A percentile compares a stretch with the other conserved stretches of the same genome.
These are phyloP conservation scores for Cuculus canorus DNA, from an alignment of 2,797 vertebrate genomes.

Conservation along the genomic window DNA sequence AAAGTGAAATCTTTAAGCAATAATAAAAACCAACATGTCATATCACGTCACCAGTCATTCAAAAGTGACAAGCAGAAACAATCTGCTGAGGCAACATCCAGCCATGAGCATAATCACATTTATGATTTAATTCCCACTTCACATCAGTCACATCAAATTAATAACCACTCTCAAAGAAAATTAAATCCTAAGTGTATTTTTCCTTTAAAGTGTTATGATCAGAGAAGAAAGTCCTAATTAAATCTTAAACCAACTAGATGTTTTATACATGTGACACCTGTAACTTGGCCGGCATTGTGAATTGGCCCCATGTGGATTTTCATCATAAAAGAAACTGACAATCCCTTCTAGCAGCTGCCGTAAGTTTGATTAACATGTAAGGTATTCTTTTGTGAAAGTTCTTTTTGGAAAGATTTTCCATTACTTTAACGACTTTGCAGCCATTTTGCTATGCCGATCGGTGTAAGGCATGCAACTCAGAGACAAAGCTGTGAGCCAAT, in stretches of 20 bases:
- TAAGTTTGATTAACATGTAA: constrained; percentile 51
- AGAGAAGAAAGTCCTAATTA: constrained; percentile 70
- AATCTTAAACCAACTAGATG: constrained; percentile 65
- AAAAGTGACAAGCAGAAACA: constrained; percentile 75
- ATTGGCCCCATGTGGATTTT: constrained; percentile 39
- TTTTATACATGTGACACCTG: constrained; percentile 41
- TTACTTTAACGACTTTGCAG: constrained; percentile 24
- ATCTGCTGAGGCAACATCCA: constrained; percentile 65
- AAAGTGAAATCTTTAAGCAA: constrained; percentile 79
- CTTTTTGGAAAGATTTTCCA: constrained; percentile 29
- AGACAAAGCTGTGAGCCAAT: not conserved
- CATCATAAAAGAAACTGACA: constrained; percentile 44
- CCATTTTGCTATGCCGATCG: constrained; percentile 1
- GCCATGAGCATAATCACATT: constrained; percentile 56
- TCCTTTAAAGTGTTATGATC: constrained; percentile 57
- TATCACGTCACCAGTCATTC: constrained; percentile 70
- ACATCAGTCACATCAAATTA: constrained; percentile 78
- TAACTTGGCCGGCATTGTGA: constrained; percentile 53
- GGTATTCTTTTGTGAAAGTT: constrained; percentile 37
- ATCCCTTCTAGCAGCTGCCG: constrained; percentile 28
- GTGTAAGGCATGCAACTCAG: rapidly evolving
- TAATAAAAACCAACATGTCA: constrained; percentile 76
- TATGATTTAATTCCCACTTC: constrained; percentile 80
- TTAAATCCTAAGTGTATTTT: constrained; percentile 72
- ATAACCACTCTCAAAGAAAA: constrained; percentile 74